Conservation (phyloP, 1,140 invertebrate genomes). For the Solenopsis fugax region DNA sequence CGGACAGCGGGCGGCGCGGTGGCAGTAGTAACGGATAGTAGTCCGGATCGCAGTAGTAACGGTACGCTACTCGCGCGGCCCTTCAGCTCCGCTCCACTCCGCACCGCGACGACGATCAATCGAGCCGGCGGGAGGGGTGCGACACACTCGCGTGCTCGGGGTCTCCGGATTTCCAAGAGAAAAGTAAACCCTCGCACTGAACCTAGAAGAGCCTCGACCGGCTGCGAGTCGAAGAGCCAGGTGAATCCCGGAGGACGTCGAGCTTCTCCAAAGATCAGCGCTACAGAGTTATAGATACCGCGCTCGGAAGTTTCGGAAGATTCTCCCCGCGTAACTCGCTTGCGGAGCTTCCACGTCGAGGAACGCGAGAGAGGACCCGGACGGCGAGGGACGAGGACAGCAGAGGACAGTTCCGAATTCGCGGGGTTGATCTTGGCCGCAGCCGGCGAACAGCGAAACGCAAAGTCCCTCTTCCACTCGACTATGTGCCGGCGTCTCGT, state of each 20-base stretch:
- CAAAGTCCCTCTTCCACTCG: not conserved
- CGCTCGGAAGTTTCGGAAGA: not conserved
- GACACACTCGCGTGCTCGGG: not conserved
- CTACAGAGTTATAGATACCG: not conserved
- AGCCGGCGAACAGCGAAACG: not conserved
- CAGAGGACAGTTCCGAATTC: not conserved
- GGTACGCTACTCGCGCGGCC: conserved; percentile 36
- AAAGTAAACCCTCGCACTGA: not conserved
- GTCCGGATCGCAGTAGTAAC: conserved; percentile 48
- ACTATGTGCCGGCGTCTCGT: conserved; percentile 60
- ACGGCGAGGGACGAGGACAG: not conserved
- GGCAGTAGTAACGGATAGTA: conserved; percentile 53
- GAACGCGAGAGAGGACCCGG: not conserved
- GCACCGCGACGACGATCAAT: conserved; percentile 55
- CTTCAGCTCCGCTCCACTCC: not conserved
- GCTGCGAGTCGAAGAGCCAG: not conserved
- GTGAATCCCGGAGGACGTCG: not conserved
- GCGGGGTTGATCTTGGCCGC: not conserved
- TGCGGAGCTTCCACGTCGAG: not conserved
- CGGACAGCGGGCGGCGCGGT: conserved; percentile 7
- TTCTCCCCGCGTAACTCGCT: not conserved
- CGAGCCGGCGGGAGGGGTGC: conserved; percentile 18
- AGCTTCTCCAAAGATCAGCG: not conserved
- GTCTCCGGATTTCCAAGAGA: not conserved
- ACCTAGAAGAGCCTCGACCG: not conserved